Base-by-base conservation (phyloP, 2,888 invertebrate species). In the Andrena bucephala region DNA sequence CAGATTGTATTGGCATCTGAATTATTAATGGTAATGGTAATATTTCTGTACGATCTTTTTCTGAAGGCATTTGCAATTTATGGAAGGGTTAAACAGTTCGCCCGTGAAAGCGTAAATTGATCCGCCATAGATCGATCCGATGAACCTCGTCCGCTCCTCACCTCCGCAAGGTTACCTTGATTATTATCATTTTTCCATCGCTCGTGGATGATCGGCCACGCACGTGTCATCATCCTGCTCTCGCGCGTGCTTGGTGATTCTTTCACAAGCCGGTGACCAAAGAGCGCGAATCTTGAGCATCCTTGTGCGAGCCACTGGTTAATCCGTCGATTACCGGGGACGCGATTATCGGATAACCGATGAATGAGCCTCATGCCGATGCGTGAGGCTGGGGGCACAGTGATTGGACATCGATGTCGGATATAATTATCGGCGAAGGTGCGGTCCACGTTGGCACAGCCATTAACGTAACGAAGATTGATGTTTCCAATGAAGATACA, bases 361-460 rank as follows among this genome's bases (percentile, higher is more conserved):
- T 52, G 74, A 67, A 71, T 71, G 71, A 81, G 57, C 68, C 66
- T 77, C 68, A 66, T 42, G 29, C n/a, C 70, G 70, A 10, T 73
- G 67, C 68, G 48, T 74, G 73, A 57, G 67, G 65, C 63, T 63
- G 62, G 75, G 63, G 60, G 62, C 78, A 73, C 86, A 82, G 73
- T 72, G 86, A 86, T 89, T 87, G 84, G 75, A 83, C 84, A 84
- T 89, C 81, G 85, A 84, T 86, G 85, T 85, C 84, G 87, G 87
- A 86, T 90, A 90, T 90, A 89, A 90, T 90, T 90, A 90, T 86
- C 90, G 78, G 77, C 24, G 74, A 74, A 65, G 78, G 73, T 78
- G 71, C 81, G 82, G 79, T 72, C 67, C 27, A 27, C 75, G 66
- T 48, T 67, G 80, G 62, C 73, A 63, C 77, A 60, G 52, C 33